Evolutionary conservation across 2,113 vertebrate genomes (phyloP).

Genomic region (Loxodonta africana): DNA sequence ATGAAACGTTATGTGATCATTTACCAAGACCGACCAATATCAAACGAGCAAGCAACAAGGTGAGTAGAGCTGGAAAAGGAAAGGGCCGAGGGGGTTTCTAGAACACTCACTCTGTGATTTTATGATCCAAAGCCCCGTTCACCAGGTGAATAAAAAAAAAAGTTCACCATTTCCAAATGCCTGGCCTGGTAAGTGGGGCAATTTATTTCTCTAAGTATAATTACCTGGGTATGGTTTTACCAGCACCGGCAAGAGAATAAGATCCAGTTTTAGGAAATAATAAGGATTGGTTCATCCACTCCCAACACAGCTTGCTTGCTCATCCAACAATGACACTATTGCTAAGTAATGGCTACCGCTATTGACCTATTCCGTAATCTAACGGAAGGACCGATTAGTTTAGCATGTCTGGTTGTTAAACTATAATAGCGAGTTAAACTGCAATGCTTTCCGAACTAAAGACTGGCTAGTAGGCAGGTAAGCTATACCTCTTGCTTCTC

Average conservation of each 20-base stretch:
- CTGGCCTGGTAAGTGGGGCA: slow-evolving; percentile 58
- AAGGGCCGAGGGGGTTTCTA: slow-evolving; percentile 62
- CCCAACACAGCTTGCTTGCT: slow-evolving; percentile 89
- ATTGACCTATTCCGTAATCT: slow-evolving; percentile 78
- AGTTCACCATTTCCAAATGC: slow-evolving; percentile 45
- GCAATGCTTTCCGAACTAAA: slow-evolving; percentile 84
- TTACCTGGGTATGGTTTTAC: slow-evolving; percentile 77
- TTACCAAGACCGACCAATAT: slow-evolving; percentile 74
- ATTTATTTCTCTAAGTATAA: slow-evolving; percentile 64
- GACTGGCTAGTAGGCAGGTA: slow-evolving; percentile 91
- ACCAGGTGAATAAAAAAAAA: slow-evolving; percentile 4
- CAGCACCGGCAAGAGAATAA: slow-evolving; percentile 72
- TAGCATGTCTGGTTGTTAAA: slow-evolving; percentile 85
- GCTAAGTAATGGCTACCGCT: slow-evolving; percentile 85
- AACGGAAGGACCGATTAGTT: slow-evolving; percentile 80
- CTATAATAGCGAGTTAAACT: slow-evolving; percentile 86
- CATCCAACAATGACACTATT: slow-evolving; percentile 80
- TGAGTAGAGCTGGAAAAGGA: slow-evolving; percentile 86
- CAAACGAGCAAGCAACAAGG: slow-evolving; percentile 87
- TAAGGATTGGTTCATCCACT: slow-evolving; percentile 74
- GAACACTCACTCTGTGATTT: slow-evolving; percentile 54
- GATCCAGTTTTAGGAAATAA: slow-evolving; percentile 72
- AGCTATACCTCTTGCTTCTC: slow-evolving; percentile 99
- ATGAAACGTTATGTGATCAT: slow-evolving; percentile 81
- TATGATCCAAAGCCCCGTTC: slow-evolving; percentile 68